Percentiles rank a stretch among this genome's conserved stretches.
Conservation (phyloP, 2,113 vertebrate genomes). For the Arenaria interpres region DNA sequence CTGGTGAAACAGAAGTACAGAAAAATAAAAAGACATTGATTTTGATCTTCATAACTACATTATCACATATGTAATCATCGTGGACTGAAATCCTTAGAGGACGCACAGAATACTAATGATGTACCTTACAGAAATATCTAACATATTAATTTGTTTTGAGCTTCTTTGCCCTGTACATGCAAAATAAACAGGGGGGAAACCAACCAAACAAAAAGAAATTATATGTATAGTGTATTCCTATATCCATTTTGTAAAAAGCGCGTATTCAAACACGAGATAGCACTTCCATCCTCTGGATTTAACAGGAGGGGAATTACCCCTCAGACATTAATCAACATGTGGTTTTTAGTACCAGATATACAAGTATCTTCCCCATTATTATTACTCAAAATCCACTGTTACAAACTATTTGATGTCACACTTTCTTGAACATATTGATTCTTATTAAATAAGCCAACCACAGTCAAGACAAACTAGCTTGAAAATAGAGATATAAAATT, state of each 20-base stretch:
- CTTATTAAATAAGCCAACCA: not conserved
- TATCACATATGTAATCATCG: not conserved
- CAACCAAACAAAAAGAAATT: not conserved
- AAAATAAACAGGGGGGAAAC: not conserved
- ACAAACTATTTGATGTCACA: not conserved
- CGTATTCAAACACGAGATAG: not conserved
- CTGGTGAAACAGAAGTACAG: not conserved
- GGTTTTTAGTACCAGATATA: not conserved
- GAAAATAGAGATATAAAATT: not conserved
- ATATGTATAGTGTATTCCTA: not conserved
- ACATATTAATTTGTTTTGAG: not conserved
- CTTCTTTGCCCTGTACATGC: not conserved
- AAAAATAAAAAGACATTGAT: not conserved
- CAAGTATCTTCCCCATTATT: not conserved
- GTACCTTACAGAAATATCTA: not conserved
- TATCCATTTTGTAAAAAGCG: not conserved
- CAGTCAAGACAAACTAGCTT: not conserved
- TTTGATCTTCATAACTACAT: not conserved
- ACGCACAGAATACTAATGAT: not conserved
- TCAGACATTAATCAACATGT: not conserved
- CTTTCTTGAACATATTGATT: not conserved
- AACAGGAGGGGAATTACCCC: rapidly evolving
- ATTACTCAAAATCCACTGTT: not conserved
- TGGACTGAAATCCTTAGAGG: not conserved
- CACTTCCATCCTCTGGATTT: not conserved